phyloP scores from a whole-genome alignment of 2,113 vertebrate species.

The Syngnathus scovelli region DNA sequence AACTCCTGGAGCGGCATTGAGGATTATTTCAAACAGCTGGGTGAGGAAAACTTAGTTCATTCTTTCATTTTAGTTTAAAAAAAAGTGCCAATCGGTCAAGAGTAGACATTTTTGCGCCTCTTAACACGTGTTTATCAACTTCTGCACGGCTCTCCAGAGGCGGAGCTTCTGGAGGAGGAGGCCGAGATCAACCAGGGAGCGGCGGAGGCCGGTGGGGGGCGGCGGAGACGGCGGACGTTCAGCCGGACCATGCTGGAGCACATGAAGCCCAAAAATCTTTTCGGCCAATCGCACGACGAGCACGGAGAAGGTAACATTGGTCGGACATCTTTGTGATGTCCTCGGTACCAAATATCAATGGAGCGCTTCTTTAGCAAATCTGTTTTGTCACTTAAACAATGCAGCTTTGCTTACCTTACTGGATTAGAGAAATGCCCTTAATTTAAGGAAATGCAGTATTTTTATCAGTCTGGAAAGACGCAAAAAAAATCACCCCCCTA shows the following conservation, averaged over 20 bases:
- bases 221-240: slow-evolving; percentile 79
- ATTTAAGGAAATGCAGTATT: neutral
- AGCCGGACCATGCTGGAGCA: slow-evolving; percentile 74
- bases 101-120: too few relatives aligned
- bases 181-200: slow-evolving; percentile 73
- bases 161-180: slow-evolving; percentile 85
- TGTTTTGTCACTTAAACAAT: neutral
- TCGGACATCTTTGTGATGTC: slow-evolving; percentile 20
- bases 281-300: slow-evolving; percentile 43
- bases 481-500: too few relatives aligned
- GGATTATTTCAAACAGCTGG: slow-evolving; percentile 86
- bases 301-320: slow-evolving; percentile 55
- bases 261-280: slow-evolving; percentile 66
- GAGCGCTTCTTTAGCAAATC: neutral
- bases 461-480: too few relatives aligned
- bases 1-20: slow-evolving; percentile 92
- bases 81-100: too few relatives aligned
- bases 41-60: slow-evolving; percentile 60
- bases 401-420: neutral
- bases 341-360: neutral
- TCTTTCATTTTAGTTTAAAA: too few relatives aligned
- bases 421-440: neutral
- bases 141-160: slow-evolving; percentile 64
- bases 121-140: too few relatives aligned
- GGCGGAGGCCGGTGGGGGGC: slow-evolving; percentile 73